Percentiles rank a stretch among this genome's conserved stretches.
Evolutionary conservation across 2,113 vertebrate genomes (phyloP).

Genomic region (Lepidiolamprologus cunningtoni): DNA sequence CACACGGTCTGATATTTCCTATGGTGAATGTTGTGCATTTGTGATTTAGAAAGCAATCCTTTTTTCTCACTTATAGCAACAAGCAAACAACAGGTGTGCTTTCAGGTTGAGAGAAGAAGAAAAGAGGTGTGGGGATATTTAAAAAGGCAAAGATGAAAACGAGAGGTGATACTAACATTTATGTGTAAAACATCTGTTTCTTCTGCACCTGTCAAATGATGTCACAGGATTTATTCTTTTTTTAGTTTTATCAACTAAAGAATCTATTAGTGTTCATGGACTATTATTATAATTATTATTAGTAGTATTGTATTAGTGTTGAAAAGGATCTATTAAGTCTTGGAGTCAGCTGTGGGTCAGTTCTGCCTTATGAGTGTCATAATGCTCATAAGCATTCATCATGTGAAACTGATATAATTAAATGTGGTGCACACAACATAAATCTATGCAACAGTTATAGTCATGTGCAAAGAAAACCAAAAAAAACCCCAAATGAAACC

Average conservation of each 20-base stretch:
- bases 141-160: neutral
- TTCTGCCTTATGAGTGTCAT: neutral
- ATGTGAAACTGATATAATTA: neutral
- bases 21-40: neutral
- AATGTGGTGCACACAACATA: neutral
- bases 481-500: fast-evolving
- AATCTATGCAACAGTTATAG: neutral
- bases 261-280: neutral
- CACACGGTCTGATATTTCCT: neutral
- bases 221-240: neutral
- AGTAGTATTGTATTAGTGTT: neutral
- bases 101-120: neutral
- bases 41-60: neutral
- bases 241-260: neutral
- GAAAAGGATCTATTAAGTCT: neutral
- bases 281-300: neutral
- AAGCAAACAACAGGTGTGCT: neutral
- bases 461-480: neutral
- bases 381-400: neutral
- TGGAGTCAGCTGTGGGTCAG: neutral
- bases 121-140: neutral
- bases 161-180: neutral
- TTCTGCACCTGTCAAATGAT: neutral
- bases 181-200: neutral
- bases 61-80: neutral